Evolutionary conservation across 2,113 vertebrate species (phyloP).

Genomic region (Psammodynastes pulverulentus): DNA sequence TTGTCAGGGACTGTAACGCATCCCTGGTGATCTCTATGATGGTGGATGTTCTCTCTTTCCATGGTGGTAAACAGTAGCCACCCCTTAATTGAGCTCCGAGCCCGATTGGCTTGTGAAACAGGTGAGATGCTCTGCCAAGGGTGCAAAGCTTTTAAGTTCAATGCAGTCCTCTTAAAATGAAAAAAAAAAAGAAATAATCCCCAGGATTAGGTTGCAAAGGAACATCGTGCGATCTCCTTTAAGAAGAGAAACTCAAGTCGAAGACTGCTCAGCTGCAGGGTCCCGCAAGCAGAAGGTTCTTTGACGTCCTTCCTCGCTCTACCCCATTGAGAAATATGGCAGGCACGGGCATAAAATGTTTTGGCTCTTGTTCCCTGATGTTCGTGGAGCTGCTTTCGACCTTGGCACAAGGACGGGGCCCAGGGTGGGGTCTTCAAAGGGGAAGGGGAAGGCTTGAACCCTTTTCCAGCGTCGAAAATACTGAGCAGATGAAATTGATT

Average conservation of each 20-base stretch:
- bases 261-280: background rate
- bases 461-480: background rate
- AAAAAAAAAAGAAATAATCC: no score
- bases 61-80: background rate
- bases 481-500: background rate
- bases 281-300: background rate
- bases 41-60: fast-evolving
- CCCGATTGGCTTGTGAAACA: background rate
- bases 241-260: background rate
- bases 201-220: background rate
- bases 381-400: background rate
- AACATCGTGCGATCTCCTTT: background rate
- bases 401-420: background rate
- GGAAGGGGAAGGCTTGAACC: background rate
- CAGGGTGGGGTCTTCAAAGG: background rate
- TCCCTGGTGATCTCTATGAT: slow-evolving; percentile 1
- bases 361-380: background rate
- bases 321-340: background rate
- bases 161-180: background rate
- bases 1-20: background rate
- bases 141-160: background rate
- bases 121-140: background rate
- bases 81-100: background rate
- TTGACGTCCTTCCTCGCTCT: background rate
- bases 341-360: background rate